Conservation (phyloP, 2,113 vertebrate species). For the Alligator sinensis region DNA sequence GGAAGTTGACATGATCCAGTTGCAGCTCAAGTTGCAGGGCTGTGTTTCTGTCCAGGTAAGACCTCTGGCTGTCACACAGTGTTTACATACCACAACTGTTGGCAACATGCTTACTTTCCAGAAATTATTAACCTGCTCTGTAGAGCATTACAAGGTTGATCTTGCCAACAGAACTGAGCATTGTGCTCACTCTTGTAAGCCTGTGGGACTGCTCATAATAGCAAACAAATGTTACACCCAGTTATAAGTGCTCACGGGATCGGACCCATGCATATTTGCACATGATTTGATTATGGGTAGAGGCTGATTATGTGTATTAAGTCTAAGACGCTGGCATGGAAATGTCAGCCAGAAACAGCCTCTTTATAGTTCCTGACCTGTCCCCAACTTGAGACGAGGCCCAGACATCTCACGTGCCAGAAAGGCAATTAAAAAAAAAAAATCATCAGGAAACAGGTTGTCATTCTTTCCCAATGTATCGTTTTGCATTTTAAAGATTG, state of each 20-base stretch:
- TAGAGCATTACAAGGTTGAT: not conserved
- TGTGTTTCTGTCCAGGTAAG: slow-evolving; percentile 95
- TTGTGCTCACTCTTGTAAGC: rapidly evolving
- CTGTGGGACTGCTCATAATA: rapidly evolving
- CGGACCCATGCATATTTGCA: not conserved
- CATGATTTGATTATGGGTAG: not conserved
- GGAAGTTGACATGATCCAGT: slow-evolving; percentile 97
- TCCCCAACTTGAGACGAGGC: not conserved
- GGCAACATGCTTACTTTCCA: not conserved
- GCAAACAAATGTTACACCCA: not conserved
- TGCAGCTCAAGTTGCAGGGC: slow-evolving; percentile 96
- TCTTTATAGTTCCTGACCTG: not conserved
- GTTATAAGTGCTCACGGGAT: not conserved
- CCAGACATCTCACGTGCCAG: not conserved
- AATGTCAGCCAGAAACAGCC: not conserved
- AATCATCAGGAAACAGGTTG: not conserved
- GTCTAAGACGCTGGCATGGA: not conserved
- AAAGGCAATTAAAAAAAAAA: not conserved
- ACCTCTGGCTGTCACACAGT: not conserved
- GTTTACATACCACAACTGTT: not conserved
- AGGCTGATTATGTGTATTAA: not conserved
- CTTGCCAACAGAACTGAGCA: not conserved
- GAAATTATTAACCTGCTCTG: slow-evolving; percentile 43
- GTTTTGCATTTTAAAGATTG: not conserved
- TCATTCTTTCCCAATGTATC: not conserved